These are phyloP conservation scores for Heliconius aoede DNA, from an alignment of 2,888 invertebrate genomes.

Conservation along the genomic window DNA sequence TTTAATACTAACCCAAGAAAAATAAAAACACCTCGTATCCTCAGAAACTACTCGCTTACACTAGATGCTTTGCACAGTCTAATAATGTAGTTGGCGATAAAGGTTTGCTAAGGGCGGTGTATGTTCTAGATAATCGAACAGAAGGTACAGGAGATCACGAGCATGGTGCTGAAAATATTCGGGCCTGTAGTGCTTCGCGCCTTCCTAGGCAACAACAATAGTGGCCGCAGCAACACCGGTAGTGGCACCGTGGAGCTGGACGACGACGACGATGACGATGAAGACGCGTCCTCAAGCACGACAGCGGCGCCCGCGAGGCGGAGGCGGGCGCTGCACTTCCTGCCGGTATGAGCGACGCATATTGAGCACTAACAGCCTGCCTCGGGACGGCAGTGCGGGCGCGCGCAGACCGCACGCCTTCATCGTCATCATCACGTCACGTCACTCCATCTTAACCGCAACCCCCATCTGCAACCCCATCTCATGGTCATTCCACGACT, in stretches of 20 bases:
- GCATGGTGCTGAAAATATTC: constrained; percentile 88
- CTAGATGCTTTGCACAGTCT: constrained; percentile 33
- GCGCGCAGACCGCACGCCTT: constrained; percentile 69
- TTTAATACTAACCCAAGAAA: constrained; percentile 8
- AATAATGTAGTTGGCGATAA: constrained; percentile 42
- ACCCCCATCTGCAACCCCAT: constrained; percentile 54
- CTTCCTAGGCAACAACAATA: constrained; percentile 81
- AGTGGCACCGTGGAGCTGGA: constrained; percentile 76
- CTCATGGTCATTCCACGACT: constrained; percentile 50
- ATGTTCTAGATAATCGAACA: constrained; percentile 88
- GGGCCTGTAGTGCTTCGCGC: constrained; percentile 88
- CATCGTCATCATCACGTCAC: constrained; percentile 54
- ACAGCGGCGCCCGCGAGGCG: constrained; percentile 55
- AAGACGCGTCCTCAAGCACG: constrained; percentile 77
- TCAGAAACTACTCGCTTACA: constrained; percentile 4
- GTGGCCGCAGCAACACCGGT: constrained; percentile 70
- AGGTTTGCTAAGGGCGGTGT: constrained; percentile 67
- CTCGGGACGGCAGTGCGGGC: constrained; percentile 75
- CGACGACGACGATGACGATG: constrained; percentile 85
- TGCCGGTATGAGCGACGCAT: constrained; percentile 74
- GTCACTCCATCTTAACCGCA: constrained; percentile 49
- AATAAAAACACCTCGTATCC: neutral
- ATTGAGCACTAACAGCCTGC: constrained; percentile 78
- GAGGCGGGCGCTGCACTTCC: constrained; percentile 67
- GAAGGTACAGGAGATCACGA: constrained; percentile 89